Base-by-base conservation (phyloP, 2,888 invertebrate species). In the Drosophila recens region DNA sequence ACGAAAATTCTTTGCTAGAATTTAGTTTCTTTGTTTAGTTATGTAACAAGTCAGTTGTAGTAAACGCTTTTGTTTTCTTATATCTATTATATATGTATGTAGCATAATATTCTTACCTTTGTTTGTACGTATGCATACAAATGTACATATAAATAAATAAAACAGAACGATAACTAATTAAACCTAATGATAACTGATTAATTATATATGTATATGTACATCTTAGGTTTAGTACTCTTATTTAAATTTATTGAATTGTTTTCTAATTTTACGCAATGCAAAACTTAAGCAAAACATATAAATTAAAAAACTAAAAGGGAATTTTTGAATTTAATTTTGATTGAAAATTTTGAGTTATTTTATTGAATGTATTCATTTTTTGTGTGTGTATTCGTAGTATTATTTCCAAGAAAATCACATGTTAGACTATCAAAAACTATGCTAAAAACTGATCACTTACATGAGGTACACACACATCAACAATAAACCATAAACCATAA, bases 181-280 rank as follows among this genome's bases (percentile, higher is more conserved):
- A 53, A 59, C n/a, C n/a, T 79, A 73, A 65, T 52, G 53, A 48
- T 66, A 62, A 68, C 43, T 58, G 42, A 69, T 66, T 42, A 75
- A 67, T 34, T 42, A 68, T 68, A 62, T 68, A 62, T 67, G 45
- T 75, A 68, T 67, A 67, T 49, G 54, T 73, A 80, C 69, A 68
- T 64, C 72, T 57, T 85, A 87, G 75, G 49, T 66, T 85, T 75
- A 82, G 61, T 46, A 54, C 66, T 67, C 66, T 78, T 72, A 79
- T 86, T 80, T 78, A 76, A 90, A 81, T 84, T 68, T 82, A 84
- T 90, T 88, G 67, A 89, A 89, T 84, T 91, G 88, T 88, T 90
- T 87, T 90, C 90, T 87, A 89, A 90, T 86, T 83, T 85, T 89
- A 79, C 75, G 78, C 72, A 57, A 70, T 86, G 86, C 72, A 73